Percentiles rank a stretch among this genome's conserved stretches.
Conservation (phyloP, 2,888 invertebrate species). For the Sphecodes monilicornis region DNA sequence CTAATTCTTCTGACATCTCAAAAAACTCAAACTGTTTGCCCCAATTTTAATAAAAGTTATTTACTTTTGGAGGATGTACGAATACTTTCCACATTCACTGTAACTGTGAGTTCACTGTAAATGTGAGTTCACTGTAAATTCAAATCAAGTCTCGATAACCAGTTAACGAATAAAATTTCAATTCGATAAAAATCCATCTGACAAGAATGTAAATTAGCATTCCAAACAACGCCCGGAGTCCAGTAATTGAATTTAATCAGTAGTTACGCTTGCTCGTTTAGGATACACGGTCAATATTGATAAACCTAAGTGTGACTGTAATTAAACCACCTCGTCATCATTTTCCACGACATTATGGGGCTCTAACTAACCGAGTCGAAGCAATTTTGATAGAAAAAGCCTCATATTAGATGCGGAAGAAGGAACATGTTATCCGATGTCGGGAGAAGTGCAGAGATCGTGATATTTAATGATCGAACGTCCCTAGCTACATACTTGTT, state of each 20-base stretch:
- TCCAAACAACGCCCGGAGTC: background rate
- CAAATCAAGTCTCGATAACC: background rate
- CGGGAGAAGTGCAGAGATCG: conserved; percentile 49
- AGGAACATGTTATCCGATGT: background rate
- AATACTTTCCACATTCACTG: too few species aligned
- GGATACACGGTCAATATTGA: background rate
- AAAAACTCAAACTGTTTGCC: too few species aligned
- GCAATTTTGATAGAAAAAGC: background rate
- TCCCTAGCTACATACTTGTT: background rate
- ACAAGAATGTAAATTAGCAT: background rate
- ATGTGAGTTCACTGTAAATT: too few species aligned
- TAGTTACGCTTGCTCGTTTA: background rate
- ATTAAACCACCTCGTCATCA: background rate
- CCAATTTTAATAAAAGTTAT: too few species aligned
- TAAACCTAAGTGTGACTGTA: background rate
- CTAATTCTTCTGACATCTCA: too few species aligned
- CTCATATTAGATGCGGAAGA: background rate
- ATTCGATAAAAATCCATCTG: background rate
- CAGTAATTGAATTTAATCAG: background rate
- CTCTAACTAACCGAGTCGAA: background rate
- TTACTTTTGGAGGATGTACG: too few species aligned
- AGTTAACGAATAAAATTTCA: background rate
- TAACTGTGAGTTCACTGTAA: too few species aligned
- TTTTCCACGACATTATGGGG: background rate
- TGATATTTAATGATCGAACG: conserved; percentile 36